Percentiles rank a stretch among this genome's conserved stretches.
Conservation (phyloP, 2,888 invertebrate genomes). For the Chironomus riparius region DNA sequence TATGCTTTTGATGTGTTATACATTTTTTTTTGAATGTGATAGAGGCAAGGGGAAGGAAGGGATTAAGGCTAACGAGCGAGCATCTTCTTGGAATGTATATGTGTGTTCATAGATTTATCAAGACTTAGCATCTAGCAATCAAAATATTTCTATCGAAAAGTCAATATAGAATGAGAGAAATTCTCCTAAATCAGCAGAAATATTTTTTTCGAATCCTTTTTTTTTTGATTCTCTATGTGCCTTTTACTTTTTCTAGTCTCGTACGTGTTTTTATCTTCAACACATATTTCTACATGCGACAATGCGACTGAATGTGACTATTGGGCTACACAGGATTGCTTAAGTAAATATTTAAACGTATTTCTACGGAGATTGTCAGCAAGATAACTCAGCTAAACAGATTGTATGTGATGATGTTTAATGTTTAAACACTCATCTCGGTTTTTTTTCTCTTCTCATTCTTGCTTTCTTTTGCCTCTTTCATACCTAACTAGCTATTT, state of each 20-base stretch:
- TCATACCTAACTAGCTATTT: too few species aligned
- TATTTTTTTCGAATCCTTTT: background rate
- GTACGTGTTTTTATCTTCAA: background rate
- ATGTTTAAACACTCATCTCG: conserved; percentile 15
- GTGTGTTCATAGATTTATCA: too few species aligned
- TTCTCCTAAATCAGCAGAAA: background rate
- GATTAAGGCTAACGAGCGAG: too few species aligned
- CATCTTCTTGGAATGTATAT: too few species aligned
- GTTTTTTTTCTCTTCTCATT: too few species aligned
- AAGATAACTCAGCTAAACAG: background rate
- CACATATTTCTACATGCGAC: background rate
- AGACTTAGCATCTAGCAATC: too few species aligned
- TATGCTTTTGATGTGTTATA: too few species aligned
- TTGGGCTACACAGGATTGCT: background rate
- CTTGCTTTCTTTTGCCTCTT: background rate
- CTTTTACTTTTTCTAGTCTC: background rate
- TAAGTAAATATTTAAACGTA: background rate
- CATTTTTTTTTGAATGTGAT: too few species aligned
- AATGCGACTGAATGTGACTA: background rate
- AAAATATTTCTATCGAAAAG: background rate
- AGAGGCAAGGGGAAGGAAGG: background rate
- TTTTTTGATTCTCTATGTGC: background rate
- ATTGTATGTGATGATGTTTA: conserved; percentile 4
- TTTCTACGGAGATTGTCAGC: background rate
- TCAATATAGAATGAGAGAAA: background rate